phyloP scores from a whole-genome alignment of 1,140 invertebrate species.

The Medauroidea extradentata region DNA sequence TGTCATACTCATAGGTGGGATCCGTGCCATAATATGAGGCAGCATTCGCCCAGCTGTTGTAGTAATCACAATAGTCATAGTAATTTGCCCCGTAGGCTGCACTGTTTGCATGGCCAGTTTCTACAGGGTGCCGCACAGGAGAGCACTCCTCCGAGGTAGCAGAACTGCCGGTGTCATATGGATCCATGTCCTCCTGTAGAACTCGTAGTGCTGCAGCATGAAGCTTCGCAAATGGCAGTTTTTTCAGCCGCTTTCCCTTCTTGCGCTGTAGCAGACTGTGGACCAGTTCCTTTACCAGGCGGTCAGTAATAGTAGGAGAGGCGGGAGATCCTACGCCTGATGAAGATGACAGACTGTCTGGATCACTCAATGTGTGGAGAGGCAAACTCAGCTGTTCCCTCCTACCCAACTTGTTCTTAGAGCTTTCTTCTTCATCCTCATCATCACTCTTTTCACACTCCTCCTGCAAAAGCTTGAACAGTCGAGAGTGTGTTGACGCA shows the following conservation, averaged over 20 bases:
- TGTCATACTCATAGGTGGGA: conserved; percentile 35
- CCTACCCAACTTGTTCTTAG: conserved; percentile 7
- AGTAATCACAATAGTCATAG: conserved; percentile 53
- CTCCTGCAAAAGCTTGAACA: conserved; percentile 61
- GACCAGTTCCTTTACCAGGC: conserved; percentile 52
- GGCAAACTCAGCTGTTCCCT: conserved; percentile 40
- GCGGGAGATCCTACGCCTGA: conserved; percentile 50
- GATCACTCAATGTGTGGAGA: conserved; percentile 24
- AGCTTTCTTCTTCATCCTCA: conserved; percentile 33
- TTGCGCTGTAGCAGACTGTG: conserved; percentile 50
- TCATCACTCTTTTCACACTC: conserved; percentile 46
- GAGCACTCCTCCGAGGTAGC: conserved; percentile 7
- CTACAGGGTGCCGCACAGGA: not conserved
- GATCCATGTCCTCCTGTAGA: conserved; percentile 47
- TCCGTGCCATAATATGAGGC: conserved; percentile 24
- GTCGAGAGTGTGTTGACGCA: conserved; percentile 65
- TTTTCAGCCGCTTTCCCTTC: conserved; percentile 47
- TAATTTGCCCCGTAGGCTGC: conserved; percentile 40
- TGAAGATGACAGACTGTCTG: conserved; percentile 32
- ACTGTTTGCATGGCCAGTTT: conserved; percentile 27
- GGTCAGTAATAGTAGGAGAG: conserved; percentile 49
- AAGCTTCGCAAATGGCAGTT: conserved; percentile 51
- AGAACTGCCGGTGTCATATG: conserved; percentile 36
- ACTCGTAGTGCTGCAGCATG: conserved; percentile 52
- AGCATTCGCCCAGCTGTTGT: conserved; percentile 52